phyloP scores from a whole-genome alignment of 2,113 vertebrate species.

The Amblyopsis rosae region DNA sequence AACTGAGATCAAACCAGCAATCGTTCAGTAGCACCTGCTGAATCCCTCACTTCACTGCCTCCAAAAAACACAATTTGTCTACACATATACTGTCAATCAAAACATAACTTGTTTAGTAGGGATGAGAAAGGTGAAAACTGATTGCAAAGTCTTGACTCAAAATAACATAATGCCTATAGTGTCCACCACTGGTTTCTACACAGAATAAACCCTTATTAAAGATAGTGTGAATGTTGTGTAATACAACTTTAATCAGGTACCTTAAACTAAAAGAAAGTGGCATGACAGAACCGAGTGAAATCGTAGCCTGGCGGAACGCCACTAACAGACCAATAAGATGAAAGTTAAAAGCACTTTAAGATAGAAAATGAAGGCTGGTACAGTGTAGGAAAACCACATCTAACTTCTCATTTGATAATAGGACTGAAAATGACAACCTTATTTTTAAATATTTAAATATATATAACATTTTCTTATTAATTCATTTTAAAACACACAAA shows the following conservation, averaged over 20 bases:
- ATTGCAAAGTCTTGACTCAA: not conserved
- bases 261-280: not conserved
- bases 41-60: not conserved
- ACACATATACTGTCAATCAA: not conserved
- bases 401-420: conserved; percentile 41
- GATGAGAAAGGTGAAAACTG: not conserved
- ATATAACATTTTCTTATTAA: conserved; percentile 72
- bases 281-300: conserved; percentile 26
- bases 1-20: too few relatives aligned
- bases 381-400: conserved; percentile 17
- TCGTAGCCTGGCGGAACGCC: conserved; percentile 33
- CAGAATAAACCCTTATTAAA: too few relatives aligned
- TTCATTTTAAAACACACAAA: conserved; percentile 67
- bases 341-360: conserved; percentile 51
- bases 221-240: too few relatives aligned
- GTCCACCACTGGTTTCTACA: too few relatives aligned
- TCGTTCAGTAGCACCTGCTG: too few relatives aligned
- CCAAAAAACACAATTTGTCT: not conserved
- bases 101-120: conserved; percentile 7
- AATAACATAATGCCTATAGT: too few relatives aligned
- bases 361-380: conserved; percentile 30
- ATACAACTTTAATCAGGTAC: not conserved
- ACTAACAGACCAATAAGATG: conserved; percentile 22
- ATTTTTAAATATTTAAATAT: conserved; percentile 81
- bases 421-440: conserved; percentile 49